Percentiles rank a stretch among this genome's conserved stretches.
phyloP scores from a whole-genome alignment of 2,797 vertebrate genomes.

The Enteromius viviparus region DNA sequence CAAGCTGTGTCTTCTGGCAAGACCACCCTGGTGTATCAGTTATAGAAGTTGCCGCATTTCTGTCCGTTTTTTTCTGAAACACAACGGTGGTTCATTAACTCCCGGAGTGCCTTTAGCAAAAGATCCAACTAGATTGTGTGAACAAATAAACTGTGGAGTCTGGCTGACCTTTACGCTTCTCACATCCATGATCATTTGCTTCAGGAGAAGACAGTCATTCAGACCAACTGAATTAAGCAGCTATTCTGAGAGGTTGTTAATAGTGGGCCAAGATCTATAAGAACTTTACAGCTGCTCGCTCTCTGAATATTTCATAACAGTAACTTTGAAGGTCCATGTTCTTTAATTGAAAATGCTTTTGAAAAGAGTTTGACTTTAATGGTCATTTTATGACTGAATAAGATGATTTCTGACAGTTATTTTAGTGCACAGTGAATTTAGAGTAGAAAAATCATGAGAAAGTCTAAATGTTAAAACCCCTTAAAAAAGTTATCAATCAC shows the following conservation, averaged over 20 bases:
- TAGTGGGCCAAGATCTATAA: slow-evolving; percentile 28
- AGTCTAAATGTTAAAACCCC: background rate
- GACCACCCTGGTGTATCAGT: slow-evolving; percentile 5
- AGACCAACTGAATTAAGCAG: slow-evolving; percentile 50
- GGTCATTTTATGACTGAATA: background rate
- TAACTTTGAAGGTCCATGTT: background rate
- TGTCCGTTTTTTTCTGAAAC: slow-evolving; percentile 25
- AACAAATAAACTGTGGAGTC: slow-evolving; percentile 42
- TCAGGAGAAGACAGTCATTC: slow-evolving; percentile 37
- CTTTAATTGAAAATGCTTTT: background rate
- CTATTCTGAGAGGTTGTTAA: slow-evolving; percentile 55
- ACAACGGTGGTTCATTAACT: slow-evolving; percentile 34
- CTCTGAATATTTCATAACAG: slow-evolving; percentile 15
- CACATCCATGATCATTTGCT: slow-evolving; percentile 38
- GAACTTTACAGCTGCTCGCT: background rate
- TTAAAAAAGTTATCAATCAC: background rate
- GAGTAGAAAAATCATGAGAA: background rate
- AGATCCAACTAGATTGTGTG: slow-evolving; percentile 33
- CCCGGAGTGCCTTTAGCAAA: slow-evolving; percentile 28
- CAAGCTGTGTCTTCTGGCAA: slow-evolving; percentile 6
- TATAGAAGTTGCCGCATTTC: slow-evolving; percentile 10
- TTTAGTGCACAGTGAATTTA: background rate
- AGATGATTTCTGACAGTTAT: background rate
- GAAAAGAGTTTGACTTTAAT: background rate
- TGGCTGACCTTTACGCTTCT: slow-evolving; percentile 50